Percentiles rank a stretch among this genome's conserved stretches.
These are phyloP conservation scores for Calycopis cecrops DNA, from an alignment of 1,140 invertebrate species.

Conservation along the genomic window DNA sequence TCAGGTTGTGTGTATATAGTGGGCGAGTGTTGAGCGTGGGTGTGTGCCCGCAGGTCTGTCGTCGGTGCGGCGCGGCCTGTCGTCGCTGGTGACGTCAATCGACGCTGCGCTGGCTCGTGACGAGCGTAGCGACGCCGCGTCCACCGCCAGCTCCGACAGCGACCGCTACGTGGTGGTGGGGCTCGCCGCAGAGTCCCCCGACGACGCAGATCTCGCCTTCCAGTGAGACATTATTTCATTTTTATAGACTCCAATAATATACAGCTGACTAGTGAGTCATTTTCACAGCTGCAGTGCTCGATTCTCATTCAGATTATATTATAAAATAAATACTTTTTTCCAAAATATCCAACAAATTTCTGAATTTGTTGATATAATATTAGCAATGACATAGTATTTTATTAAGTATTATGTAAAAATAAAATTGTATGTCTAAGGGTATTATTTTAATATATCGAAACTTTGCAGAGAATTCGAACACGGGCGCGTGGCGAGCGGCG, in stretches of 20 bases:
- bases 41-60: conserved; percentile 71
- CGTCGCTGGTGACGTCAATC: conserved; percentile 86
- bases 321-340: too few species aligned
- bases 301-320: background rate
- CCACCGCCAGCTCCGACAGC: conserved; percentile 87
- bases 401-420: too few species aligned
- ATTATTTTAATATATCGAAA: background rate
- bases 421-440: too few species aligned
- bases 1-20: too few species aligned
- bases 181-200: conserved; percentile 78
- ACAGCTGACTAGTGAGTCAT: too few species aligned
- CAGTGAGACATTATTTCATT: conserved; percentile 34
- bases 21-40: background rate
- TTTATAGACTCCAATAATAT: background rate
- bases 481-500: conserved; percentile 51
- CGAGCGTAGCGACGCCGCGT: conserved; percentile 82
- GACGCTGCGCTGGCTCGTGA: conserved; percentile 85
- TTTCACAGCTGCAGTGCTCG: too few species aligned
- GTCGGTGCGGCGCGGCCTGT: conserved; percentile 87
- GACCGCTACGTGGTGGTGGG: conserved; percentile 84
- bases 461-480: conserved; percentile 66
- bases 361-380: too few species aligned
- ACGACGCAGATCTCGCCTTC: conserved; percentile 80
- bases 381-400: too few species aligned
- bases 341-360: too few species aligned